Evolutionary conservation across 2,113 vertebrate genomes (phyloP).

Genomic region (Anolis sagrei): DNA sequence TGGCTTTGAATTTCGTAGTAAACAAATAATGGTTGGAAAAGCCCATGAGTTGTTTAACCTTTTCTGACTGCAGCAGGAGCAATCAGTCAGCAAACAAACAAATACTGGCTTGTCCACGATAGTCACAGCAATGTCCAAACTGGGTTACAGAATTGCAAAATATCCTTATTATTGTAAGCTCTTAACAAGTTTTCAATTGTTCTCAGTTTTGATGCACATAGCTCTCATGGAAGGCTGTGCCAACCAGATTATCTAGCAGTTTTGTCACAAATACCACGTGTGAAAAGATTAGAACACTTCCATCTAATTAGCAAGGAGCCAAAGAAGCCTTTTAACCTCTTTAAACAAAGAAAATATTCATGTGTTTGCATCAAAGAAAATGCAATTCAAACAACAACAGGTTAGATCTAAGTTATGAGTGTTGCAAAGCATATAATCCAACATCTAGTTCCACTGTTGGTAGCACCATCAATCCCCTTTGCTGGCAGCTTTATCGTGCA

Average conservation of each 20-base stretch:
- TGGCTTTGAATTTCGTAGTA: not conserved
- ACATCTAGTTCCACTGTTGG: not conserved
- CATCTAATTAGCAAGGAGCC: not conserved
- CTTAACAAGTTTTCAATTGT: slow-evolving; percentile 1
- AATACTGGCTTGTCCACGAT: not conserved
- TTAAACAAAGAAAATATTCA: not conserved
- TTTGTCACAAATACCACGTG: not conserved
- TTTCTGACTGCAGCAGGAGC: too few relatives aligned
- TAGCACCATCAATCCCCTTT: not conserved
- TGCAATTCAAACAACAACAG: not conserved
- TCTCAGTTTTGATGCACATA: not conserved
- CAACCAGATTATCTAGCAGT: not conserved
- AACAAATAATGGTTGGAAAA: not conserved
- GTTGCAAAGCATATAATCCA: not conserved
- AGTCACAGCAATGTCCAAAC: not conserved
- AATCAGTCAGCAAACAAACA: not conserved
- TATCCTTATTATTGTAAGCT: not conserved
- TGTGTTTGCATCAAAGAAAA: not conserved
- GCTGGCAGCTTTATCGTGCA: too few relatives aligned
- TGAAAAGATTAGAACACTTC: slow-evolving; percentile 7
- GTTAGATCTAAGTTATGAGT: not conserved
- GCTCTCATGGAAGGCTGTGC: not conserved
- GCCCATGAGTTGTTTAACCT: too few relatives aligned
- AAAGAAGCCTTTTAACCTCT: not conserved
- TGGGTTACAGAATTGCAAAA: not conserved